Evolutionary conservation across 1,140 invertebrate species (phyloP).

Genomic region (Zophobas morio): DNA sequence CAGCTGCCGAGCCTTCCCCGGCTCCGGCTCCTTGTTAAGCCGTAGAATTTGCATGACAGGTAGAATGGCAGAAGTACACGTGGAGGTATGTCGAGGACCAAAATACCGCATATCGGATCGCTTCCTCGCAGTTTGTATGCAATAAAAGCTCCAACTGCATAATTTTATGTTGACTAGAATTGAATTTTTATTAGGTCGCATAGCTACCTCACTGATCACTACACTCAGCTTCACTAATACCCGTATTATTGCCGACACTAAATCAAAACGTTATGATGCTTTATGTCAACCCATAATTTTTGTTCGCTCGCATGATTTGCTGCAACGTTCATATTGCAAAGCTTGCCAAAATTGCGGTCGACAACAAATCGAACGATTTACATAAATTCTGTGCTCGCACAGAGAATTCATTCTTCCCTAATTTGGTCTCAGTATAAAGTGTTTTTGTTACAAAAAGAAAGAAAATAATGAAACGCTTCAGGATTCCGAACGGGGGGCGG

Average conservation of each 20-base stretch:
- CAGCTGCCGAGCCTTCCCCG: no score
- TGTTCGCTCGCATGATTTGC: constrained; percentile 33
- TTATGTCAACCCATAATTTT: constrained; percentile 29
- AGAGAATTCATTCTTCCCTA: constrained; percentile 16
- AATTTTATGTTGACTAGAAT: constrained; percentile 37
- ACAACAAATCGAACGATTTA: constrained; percentile 37
- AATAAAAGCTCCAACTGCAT: constrained; percentile 35
- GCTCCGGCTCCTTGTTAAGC: neutral
- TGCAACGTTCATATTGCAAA: constrained; percentile 12
- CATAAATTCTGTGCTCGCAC: constrained; percentile 16
- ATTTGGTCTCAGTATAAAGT: constrained; percentile 1
- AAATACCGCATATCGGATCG: constrained; percentile 10
- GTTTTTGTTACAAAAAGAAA: neutral
- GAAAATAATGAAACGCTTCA: constrained; percentile 13
- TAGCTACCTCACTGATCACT: constrained; percentile 30
- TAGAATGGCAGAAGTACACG: constrained; percentile 21
- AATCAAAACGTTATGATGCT: constrained; percentile 35
- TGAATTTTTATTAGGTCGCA: constrained; percentile 42
- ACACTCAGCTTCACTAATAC: constrained; percentile 23
- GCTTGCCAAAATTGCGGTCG: constrained; percentile 24
- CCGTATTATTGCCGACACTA: constrained; percentile 39
- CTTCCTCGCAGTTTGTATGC: constrained; percentile 21
- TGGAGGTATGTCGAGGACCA: constrained; percentile 14
- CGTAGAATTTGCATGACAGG: constrained; percentile 32
- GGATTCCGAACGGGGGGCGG: neutral